Conservation (phyloP, 2,113 vertebrate species). For the Lipophrys pholis region DNA sequence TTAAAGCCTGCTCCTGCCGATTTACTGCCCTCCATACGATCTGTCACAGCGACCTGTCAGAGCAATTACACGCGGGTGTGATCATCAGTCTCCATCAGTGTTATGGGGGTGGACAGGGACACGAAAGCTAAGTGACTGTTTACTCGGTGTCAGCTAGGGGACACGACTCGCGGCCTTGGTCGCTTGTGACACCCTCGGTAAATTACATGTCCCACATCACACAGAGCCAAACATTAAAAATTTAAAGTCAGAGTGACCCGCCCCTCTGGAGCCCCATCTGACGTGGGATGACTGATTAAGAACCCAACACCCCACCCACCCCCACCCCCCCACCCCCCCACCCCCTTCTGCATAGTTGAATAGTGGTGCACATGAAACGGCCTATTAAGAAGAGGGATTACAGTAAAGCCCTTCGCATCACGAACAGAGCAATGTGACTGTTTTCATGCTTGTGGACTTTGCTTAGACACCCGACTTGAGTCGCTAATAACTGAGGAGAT, state of each 20-base stretch:
- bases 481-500: conserved; percentile 21
- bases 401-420: conserved; percentile 45
- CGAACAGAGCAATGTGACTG: background rate
- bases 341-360: conserved; percentile 22
- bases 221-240: conserved; percentile 14
- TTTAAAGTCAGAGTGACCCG: conserved; percentile 33
- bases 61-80: conserved; percentile 62
- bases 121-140: conserved; percentile 64
- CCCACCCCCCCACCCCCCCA: conserved; percentile 4
- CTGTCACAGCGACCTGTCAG: conserved; percentile 49
- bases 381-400: conserved; percentile 66
- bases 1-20: conserved; percentile 6
- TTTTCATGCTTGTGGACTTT: conserved; percentile 27
- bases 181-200: conserved; percentile 45
- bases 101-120: conserved; percentile 58
- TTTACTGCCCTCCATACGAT: conserved; percentile 45
- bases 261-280: conserved; percentile 27
- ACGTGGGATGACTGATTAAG: conserved; percentile 55
- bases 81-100: conserved; percentile 67
- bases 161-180: conserved; percentile 49
- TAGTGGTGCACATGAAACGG: conserved; percentile 26
- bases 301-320: too few relatives aligned
- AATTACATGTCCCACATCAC: conserved; percentile 50
- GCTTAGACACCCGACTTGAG: conserved; percentile 33
- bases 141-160: conserved; percentile 62